Conservation (phyloP, 2,888 invertebrate genomes). For the Nezara viridula region DNA sequence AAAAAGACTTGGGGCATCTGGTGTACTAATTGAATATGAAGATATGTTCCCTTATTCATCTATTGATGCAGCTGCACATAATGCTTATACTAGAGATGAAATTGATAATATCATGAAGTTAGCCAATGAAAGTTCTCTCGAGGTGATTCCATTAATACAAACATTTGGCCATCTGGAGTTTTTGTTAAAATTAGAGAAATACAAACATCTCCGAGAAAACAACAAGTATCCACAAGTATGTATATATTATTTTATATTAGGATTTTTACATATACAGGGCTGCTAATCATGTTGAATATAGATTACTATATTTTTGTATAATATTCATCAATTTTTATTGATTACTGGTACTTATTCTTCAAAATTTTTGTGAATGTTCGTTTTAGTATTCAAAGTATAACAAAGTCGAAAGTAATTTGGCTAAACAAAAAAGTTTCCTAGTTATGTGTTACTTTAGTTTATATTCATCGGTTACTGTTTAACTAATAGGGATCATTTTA, state of each 20-base stretch:
- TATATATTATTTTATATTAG: constrained; percentile 7
- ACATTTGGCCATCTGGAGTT: constrained; percentile 90
- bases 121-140: constrained; percentile 75
- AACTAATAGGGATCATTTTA: too few relatives aligned
- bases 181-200: constrained; percentile 79
- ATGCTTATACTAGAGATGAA: constrained; percentile 76
- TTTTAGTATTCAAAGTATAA: not conserved
- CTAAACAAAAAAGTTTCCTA: not conserved
- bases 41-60: constrained; percentile 87
- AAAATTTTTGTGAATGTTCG: not conserved
- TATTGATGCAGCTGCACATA: constrained; percentile 74
- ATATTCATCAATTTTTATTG: not conserved
- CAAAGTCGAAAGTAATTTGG: not conserved
- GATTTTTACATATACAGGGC: not conserved
- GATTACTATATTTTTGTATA: too few relatives aligned
- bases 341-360: not conserved
- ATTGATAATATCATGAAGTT: constrained; percentile 71
- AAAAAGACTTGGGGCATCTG: constrained; percentile 79
- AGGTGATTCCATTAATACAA: constrained; percentile 85
- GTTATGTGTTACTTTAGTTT: too few relatives aligned
- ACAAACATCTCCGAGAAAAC: constrained; percentile 78
- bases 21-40: constrained; percentile 86
- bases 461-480: too few relatives aligned
- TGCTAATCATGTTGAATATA: too few relatives aligned
- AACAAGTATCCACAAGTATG: constrained; percentile 65